Evolutionary conservation across 2,797 vertebrate species (phyloP).

Genomic region (Neomorphus geoffroyi): DNA sequence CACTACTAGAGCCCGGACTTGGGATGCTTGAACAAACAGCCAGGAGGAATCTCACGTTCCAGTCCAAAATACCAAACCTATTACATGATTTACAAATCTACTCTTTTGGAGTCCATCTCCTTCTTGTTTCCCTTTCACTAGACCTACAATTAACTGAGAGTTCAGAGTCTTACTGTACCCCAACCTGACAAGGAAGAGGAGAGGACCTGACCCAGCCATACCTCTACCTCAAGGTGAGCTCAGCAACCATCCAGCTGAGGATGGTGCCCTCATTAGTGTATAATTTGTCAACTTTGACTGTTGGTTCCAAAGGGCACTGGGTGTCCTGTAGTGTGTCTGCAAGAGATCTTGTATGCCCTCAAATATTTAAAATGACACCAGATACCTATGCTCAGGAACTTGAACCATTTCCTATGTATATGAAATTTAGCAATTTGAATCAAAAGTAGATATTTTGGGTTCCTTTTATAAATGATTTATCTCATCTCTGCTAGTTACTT

Average conservation of each 20-base stretch:
- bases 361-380: neutral
- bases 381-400: neutral
- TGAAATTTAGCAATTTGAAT: neutral
- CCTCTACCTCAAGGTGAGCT: neutral
- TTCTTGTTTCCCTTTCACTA: neutral
- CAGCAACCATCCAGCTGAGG: neutral
- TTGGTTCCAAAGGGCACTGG: neutral
- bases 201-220: neutral
- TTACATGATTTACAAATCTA: neutral
- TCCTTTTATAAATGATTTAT: neutral
- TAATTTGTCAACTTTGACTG: neutral
- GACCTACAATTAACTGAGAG: fast-evolving
- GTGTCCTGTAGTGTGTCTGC: neutral
- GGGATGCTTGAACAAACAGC: neutral
- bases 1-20: neutral
- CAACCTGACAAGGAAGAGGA: neutral
- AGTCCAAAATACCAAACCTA: fast-evolving
- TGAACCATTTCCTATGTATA: neutral
- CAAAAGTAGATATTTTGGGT: neutral
- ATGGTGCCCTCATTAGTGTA: neutral
- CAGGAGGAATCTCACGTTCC: neutral
- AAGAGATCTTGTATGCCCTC: neutral
- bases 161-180: neutral
- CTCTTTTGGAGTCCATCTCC: neutral
- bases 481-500: neutral